Base-by-base conservation (phyloP, 2,888 invertebrate species). In the Tetragonisca angustula region DNA sequence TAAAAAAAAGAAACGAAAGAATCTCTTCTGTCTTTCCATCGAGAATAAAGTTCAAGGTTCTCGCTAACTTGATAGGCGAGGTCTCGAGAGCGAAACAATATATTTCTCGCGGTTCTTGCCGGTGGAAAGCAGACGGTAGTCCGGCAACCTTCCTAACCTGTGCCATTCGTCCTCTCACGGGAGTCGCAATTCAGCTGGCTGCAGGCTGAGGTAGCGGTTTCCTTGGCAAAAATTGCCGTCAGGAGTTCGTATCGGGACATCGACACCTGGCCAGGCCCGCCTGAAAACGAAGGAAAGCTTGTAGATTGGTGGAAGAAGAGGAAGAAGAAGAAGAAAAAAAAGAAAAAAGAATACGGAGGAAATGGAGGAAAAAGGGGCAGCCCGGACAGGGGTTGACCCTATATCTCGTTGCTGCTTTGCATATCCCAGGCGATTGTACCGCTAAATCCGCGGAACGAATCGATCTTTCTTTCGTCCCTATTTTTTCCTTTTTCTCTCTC, bases 341-440 rank as follows among this genome's bases (percentile, higher is more conserved):
- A 36, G 9, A 59, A 50, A 15, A 15, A 36, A 36, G 36, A 36
- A 36, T 36, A 59, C 49, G 21, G 59, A 59, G 56, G 19, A 50
- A 69, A 76, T 62, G 56, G 27, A 43, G 49, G 17, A 36, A 68
- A 78, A 67, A 19, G 43, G 71, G 78, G 15, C 59, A 77, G 61
- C 68, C 59, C 73, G 73, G 79, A 81, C 79, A 68, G 78, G 78
- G 64, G 70, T 77, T 61, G 87, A 77, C 75, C 79, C 76, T 72
- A 61, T 87, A 83, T 90, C 85, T 88, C 87, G 83, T 76, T 43
- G 67, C 88, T 91, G 77, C 85, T 91, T 91, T 91, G 88, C 91
- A 91, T 91, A 91, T 87, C 83, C 89, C 86, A 73, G 69, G 69
- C 90, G 90, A 91, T 90, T 90, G 90, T 88, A 88, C 88, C 84